Percentiles rank a stretch among this genome's conserved stretches.
phyloP scores from a whole-genome alignment of 2,113 vertebrate species.

The Tetrax tetrax region DNA sequence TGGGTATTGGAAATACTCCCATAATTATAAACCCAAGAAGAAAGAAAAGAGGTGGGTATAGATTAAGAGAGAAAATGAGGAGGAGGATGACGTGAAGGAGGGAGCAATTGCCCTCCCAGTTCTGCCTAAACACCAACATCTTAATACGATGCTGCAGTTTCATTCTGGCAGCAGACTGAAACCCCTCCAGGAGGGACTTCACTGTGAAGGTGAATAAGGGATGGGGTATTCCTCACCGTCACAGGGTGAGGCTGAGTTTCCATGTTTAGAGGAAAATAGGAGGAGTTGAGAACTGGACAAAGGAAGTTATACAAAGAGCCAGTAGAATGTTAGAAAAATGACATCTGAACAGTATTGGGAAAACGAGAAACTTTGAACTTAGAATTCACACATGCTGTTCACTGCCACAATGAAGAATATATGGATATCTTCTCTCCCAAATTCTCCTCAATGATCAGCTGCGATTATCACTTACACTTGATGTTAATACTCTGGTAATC shows the following conservation, averaged over 20 bases:
- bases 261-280: neutral
- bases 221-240: neutral
- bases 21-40: neutral
- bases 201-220: neutral
- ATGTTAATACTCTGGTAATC: neutral
- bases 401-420: neutral
- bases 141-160: neutral
- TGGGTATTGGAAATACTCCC: neutral
- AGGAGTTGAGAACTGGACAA: neutral
- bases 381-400: neutral
- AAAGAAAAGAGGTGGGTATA: neutral
- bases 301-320: neutral
- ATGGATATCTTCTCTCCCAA: neutral
- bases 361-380: neutral
- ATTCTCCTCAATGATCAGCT: neutral
- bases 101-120: neutral
- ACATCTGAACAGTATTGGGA: neutral
- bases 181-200: neutral
- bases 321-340: neutral
- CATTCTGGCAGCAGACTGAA: neutral
- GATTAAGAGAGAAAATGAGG: neutral
- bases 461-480: neutral
- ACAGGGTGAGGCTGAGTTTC: neutral
- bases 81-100: neutral
- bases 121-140: accelerated